Evolutionary conservation across 2,797 vertebrate species (phyloP), one percentile per base, ranked within the genome.

Genomic region (Onychomys leucogaster): DNA sequence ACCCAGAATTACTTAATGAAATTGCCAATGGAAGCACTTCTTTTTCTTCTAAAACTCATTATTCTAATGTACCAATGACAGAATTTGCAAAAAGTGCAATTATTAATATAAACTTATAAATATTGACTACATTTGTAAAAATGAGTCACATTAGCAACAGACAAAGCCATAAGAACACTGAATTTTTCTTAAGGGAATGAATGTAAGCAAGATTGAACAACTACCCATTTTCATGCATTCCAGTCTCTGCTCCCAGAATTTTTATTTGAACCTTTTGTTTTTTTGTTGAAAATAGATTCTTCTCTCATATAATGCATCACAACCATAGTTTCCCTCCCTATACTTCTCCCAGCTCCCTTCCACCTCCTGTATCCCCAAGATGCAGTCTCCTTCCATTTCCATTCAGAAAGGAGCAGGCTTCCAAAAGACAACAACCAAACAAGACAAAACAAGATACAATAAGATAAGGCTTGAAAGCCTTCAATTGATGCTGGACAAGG

Each of bases 21-120:
- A 94, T 17, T 94, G 65, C 67, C 67, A 82, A 77, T 57, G 34
- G 76, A 91, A 95, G 43, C 52, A 94, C 6, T 85, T 69, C 71
- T 57, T 94, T 94, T 85, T 37, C 94, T 89, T 81, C 83, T 91
- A 76, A 95, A 94, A 85, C 94, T 76, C 89, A 46, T 80, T 89
- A 89, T 94, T 96, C 73, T 71, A 86, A 63, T 91, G 63, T 37
- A 81, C 49, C 84, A 96, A 95, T 61, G 52, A 87, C 55, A 90
- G 37, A 49, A 80, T 46, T 65, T 84, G 37, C 57, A 75, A 43
- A 59, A 78, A 78, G 46, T 78, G 1, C 43, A 93, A 29, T 71
- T 89, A 71, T 49, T 25, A 55, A 34, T 91, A 94, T 89, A 91
- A 69, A 86, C n/a, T 46, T 77, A 37, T 61, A 41, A 82, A 94